These are phyloP conservation scores for Eurystomus gularis DNA, from an alignment of 2,113 vertebrate genomes.

Conservation along the genomic window DNA sequence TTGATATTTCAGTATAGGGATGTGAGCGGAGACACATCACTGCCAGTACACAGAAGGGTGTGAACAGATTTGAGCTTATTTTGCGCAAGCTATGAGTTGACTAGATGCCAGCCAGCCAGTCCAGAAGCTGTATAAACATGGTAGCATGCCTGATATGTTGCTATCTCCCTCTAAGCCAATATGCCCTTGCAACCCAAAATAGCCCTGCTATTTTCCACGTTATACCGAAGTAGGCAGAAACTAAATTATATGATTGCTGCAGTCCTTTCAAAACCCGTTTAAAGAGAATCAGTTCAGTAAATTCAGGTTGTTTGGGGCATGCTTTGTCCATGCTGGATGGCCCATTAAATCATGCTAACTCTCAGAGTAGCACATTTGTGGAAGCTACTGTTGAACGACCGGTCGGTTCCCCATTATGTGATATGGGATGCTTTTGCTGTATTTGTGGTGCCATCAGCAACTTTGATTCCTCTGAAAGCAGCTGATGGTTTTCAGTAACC, in stretches of 20 bases:
- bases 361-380: not conserved
- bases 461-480: not conserved
- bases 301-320: not conserved
- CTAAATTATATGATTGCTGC: not conserved
- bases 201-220: not conserved
- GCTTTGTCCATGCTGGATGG: rapidly evolving
- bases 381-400: not conserved
- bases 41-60: not conserved
- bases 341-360: not conserved
- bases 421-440: not conserved
- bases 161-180: not conserved
- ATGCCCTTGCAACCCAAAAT: not conserved
- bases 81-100: not conserved
- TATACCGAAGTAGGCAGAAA: not conserved
- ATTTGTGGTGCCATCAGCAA: not conserved
- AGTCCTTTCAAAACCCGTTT: not conserved
- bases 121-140: not conserved
- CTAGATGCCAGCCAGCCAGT: not conserved
- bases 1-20: not conserved
- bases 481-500: not conserved
- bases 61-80: conserved; percentile 12
- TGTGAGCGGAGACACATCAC: not conserved
- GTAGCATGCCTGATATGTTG: not conserved
- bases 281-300: not conserved
- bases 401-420: rapidly evolving